Evolutionary conservation across 2,113 vertebrate species (phyloP), one percentile per base, ranked within the genome.

Genomic region (Chaetops frenatus): DNA sequence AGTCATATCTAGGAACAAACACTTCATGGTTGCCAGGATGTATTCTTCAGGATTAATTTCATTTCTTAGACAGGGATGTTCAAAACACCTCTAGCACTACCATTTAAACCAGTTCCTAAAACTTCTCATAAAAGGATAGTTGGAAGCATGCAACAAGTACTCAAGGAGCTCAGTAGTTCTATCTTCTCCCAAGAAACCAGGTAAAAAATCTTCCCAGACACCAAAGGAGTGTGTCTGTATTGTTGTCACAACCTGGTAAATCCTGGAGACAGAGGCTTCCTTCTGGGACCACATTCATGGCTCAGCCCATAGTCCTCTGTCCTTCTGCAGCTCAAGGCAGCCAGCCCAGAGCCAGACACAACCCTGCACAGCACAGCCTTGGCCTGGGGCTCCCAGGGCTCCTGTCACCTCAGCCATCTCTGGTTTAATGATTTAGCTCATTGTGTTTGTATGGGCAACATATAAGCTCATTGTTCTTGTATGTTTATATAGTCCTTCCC

Each of bases 401-500:
- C 18, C 48, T 4, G 1, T 21, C 47, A 48, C 57, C 51, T 57
- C 31, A 36, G 53, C 10, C 4, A 2, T 29, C 81, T 87, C 86
- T 87, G 66, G 16, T 65, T 50, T 28, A 64, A 92, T 17, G 31
- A 84, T 78, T 89, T 84, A 86, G 51, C 10, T 95, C 53, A 69
- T 27, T 90, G 61, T 95, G 88, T 96, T 95, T 96, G 22, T 45
- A 54, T 13, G 45, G 95, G 92, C 88, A 95, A 87, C 73, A 23
- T 79, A 61, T 40, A 87, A 91, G 36, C 69, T 71, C 70, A 94
- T 96, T 96, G 94, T 94, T 96, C 94, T 89, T 47, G 50, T 72
- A 27, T 80, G 91, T 95, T 96, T 95, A n/a, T 44, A 33, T 38
- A 95, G 78, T 50, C 73, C 17, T 95, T 95, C 91, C 70, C 50